Base-by-base conservation (phyloP, 2,113 vertebrate species). In the Donacobius atricapilla region DNA sequence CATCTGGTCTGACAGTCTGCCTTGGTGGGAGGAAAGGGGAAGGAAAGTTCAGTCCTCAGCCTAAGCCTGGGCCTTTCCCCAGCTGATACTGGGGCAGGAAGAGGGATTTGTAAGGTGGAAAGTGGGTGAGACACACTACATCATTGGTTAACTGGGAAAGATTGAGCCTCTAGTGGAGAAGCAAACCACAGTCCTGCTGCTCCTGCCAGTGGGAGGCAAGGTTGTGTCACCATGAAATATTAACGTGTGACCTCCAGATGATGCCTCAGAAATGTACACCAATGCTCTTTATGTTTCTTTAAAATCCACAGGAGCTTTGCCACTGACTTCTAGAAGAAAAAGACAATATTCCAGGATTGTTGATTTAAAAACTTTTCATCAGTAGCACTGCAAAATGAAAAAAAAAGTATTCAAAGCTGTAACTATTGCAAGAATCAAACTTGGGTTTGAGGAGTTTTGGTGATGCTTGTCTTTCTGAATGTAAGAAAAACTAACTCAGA, bases 241-340 rank as follows among this genome's bases (percentile, higher is more conserved):
- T 95, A 28, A 86, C 4, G 40, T 56, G 37, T 93, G 87, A 93
- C 82, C 92, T 95, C 79, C 68, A 86, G 60, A 42, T 87, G 79
- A 78, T 5, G 25, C 64, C 83, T 83, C 44, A 90, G 88, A 83
- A 81, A 78, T 0, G 1, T 42, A 73, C 24, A 27, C 85, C 12
- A 5, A 6, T 69, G 71, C 16, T 91, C 39, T 63, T 75, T 31
- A 8, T 44, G 60, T 76, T 83, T 78, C 86, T 75, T 93, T 92
- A 53, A 89, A 84, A 56, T 57, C 31, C 40, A 6, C 4, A 28
- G 27, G 35, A 87, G 31, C 13, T 72, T 58, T 94, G 51, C 31
- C 11, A 6, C 7, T 71, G 56, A 25, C 20, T 81, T 66, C 68
- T 77, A 0, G 40, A 42, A 58, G 81, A 47, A 61, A 89, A 72